Percentiles rank a stretch among this genome's conserved stretches.
phyloP scores from a whole-genome alignment of 2,797 vertebrate species.

The Spheniscus humboldti region DNA sequence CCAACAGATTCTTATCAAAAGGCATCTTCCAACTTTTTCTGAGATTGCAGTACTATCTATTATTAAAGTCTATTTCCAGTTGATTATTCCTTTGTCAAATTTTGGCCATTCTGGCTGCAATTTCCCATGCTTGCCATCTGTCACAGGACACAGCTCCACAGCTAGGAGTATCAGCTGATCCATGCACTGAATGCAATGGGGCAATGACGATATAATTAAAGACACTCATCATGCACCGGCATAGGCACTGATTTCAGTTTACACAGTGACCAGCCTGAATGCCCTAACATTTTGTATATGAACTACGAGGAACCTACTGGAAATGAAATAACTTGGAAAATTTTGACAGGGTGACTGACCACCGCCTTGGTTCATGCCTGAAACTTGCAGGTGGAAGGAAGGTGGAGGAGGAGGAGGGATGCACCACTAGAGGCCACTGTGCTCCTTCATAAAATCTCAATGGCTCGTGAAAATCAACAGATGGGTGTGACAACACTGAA shows the following conservation, averaged over 20 bases:
- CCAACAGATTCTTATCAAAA: neutral
- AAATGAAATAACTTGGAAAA: neutral
- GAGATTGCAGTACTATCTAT: neutral
- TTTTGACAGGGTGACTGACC: too few relatives aligned
- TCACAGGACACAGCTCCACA: neutral
- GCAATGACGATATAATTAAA: neutral
- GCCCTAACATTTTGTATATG: neutral
- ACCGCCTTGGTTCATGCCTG: neutral
- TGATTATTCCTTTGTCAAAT: neutral
- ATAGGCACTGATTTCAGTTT: neutral
- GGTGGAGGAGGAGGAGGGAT: neutral
- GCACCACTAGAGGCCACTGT: slow-evolving; percentile 37
- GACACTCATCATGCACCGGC: neutral
- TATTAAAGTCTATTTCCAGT: neutral
- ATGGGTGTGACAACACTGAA: neutral
- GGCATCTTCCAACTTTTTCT: neutral
- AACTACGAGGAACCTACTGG: neutral
- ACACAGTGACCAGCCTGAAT: neutral
- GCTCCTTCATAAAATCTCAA: neutral
- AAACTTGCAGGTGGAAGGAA: neutral
- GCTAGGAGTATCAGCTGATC: neutral
- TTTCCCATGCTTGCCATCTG: neutral
- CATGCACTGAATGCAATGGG: neutral
- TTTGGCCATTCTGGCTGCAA: neutral
- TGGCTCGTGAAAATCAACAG: neutral